Conservation (phyloP, 2,113 vertebrate genomes). For the Corvus hawaiiensis region DNA sequence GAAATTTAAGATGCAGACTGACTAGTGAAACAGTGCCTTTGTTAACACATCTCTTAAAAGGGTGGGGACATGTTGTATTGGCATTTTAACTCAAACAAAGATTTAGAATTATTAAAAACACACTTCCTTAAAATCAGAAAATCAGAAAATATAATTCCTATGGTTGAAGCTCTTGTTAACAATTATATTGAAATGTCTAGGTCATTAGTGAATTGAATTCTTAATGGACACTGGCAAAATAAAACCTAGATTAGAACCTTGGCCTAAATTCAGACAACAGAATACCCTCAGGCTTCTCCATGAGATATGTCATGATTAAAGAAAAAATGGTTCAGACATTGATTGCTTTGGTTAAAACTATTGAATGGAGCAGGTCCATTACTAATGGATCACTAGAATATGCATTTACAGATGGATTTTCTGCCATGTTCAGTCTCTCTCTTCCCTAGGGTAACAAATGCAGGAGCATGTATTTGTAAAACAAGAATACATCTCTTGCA, state of each 20-base stretch:
- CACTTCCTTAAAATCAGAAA: neutral
- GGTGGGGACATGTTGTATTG: rapidly evolving
- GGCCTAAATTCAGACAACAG: neutral
- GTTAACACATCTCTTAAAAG: neutral
- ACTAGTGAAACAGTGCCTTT: neutral
- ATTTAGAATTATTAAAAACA: neutral
- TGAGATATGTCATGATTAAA: neutral
- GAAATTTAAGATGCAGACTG: neutral
- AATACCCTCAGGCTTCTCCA: neutral
- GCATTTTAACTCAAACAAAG: neutral
- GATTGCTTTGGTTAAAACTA: constrained; percentile 4
- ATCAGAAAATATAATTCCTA: neutral
- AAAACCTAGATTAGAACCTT: neutral
- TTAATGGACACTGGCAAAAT: neutral
- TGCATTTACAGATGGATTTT: constrained; percentile 19
- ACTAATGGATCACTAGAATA: constrained; percentile 26
- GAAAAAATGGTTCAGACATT: neutral
- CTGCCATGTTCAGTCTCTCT: neutral
- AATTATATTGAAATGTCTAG: neutral
- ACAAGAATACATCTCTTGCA: neutral
- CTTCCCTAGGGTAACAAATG: neutral
- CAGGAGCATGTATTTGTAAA: neutral
- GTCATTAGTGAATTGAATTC: neutral
- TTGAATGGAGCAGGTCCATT: constrained; percentile 18
- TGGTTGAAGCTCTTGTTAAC: neutral